phyloP scores from a whole-genome alignment of 2,888 invertebrate species.

The Urechis unicinctus region DNA sequence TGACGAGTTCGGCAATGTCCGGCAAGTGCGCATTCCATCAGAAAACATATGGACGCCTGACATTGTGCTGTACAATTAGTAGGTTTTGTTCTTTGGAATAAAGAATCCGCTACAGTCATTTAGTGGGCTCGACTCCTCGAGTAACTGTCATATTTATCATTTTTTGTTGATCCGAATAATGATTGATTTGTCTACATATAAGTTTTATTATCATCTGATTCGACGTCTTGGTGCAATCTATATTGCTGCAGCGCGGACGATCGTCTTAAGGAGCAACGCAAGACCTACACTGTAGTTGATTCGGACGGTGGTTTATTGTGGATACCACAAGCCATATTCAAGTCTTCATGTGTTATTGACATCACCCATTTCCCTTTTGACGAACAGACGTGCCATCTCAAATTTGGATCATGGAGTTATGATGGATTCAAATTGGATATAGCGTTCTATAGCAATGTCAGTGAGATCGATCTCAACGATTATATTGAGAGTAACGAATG shows the following conservation, averaged over 20 bases:
- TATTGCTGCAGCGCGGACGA: conserved; percentile 50
- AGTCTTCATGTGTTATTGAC: conserved; percentile 47
- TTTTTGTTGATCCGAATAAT: too few species aligned
- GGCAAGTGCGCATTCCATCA: conserved; percentile 24
- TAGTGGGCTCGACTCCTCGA: too few species aligned
- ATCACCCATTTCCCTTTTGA: conserved; percentile 49
- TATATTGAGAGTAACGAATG: conserved; percentile 49
- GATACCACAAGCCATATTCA: conserved; percentile 45
- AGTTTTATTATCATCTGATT: too few species aligned
- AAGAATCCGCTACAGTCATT: too few species aligned
- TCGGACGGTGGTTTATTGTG: conserved; percentile 31
- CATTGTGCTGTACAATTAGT: conserved; percentile 32
- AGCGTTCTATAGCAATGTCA: conserved; percentile 13
- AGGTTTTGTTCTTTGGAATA: too few species aligned
- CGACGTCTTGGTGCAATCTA: too few species aligned
- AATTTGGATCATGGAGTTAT: conserved; percentile 50
- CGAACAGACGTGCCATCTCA: conserved; percentile 42
- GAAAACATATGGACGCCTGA: conserved; percentile 30
- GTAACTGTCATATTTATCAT: too few species aligned
- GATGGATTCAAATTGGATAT: conserved; percentile 31
- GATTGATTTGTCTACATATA: too few species aligned
- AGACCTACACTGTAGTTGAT: conserved; percentile 37
- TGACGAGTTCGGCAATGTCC: conserved; percentile 24
- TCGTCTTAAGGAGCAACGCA: conserved; percentile 41
- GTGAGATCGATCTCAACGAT: conserved; percentile 23